Evolutionary conservation across 2,113 vertebrate species (phyloP).

Genomic region (Datnioides undecimradiatus): DNA sequence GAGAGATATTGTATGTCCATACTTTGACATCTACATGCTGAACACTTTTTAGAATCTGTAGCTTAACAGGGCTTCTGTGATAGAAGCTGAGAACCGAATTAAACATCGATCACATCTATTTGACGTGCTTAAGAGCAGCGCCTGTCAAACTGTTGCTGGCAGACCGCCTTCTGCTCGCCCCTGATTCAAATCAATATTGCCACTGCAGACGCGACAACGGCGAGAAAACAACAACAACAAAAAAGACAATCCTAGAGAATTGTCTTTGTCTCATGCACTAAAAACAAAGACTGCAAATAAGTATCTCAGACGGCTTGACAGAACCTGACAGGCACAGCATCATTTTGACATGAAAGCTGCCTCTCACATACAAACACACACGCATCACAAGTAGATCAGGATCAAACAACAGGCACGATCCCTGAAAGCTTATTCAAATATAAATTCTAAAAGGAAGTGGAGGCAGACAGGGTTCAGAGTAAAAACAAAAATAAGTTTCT

Average conservation of each 20-base stretch:
- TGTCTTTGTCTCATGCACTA: not conserved
- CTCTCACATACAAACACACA: conserved; percentile 26
- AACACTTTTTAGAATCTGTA: not conserved
- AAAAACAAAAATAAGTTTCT: not conserved
- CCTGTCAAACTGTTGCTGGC: conserved; percentile 30
- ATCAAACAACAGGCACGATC: conserved; percentile 53
- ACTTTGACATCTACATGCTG: not conserved
- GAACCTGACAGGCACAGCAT: conserved; percentile 53
- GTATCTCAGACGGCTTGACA: conserved; percentile 28
- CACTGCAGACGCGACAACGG: not conserved
- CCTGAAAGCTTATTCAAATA: conserved; percentile 56
- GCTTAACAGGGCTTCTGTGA: not conserved
- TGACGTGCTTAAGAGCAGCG: conserved; percentile 44
- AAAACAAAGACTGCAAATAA: conserved; percentile 37
- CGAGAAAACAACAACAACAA: no score
- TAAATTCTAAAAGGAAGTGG: conserved; percentile 13
- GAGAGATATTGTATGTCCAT: accelerated
- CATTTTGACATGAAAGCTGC: conserved; percentile 50
- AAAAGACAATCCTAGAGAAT: conserved; percentile 18
- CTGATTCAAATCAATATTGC: conserved; percentile 33
- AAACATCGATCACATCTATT: conserved; percentile 29
- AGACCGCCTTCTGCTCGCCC: not conserved
- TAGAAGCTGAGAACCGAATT: conserved; percentile 35
- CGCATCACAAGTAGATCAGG: conserved; percentile 44
- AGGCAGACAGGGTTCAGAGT: conserved; percentile 4